Evolutionary conservation across 2,113 vertebrate genomes (phyloP).

Genomic region (Cyrtonyx montezumae): DNA sequence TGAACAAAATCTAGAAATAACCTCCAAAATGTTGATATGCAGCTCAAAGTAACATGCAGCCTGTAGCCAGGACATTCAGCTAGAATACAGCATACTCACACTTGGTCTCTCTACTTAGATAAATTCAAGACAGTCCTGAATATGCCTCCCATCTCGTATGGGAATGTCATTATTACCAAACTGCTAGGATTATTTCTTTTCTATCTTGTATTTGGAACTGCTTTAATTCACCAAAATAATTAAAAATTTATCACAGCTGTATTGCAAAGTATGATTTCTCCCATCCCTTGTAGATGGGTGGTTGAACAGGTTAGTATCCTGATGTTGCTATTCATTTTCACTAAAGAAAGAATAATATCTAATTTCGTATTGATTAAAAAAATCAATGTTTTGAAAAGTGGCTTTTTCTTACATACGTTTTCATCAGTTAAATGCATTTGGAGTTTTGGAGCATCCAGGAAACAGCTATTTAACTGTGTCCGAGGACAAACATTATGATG

Average conservation of each 20-base stretch:
- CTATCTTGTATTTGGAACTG: not conserved
- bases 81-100: not conserved
- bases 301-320: not conserved
- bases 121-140: not conserved
- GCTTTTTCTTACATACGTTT: no score
- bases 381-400: not conserved
- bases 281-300: no score
- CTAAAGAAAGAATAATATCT: not conserved
- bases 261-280: not conserved
- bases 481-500: not conserved
- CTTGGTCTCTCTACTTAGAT: not conserved
- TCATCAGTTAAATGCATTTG: not conserved
- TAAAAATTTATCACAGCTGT: not conserved
- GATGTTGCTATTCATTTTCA: not conserved
- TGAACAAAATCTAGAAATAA: not conserved
- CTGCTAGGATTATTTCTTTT: not conserved
- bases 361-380: not conserved
- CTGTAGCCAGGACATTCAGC: not conserved
- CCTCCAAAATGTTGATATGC: not conserved
- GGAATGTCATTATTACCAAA: not conserved
- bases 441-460: not conserved
- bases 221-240: not conserved
- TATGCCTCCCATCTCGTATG: not conserved
- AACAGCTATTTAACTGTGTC: not conserved
- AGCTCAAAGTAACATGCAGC: not conserved